Evolutionary conservation across 2,888 invertebrate species (phyloP), one percentile per base, ranked within the genome.

Genomic region (Eristalis pertinax): DNA sequence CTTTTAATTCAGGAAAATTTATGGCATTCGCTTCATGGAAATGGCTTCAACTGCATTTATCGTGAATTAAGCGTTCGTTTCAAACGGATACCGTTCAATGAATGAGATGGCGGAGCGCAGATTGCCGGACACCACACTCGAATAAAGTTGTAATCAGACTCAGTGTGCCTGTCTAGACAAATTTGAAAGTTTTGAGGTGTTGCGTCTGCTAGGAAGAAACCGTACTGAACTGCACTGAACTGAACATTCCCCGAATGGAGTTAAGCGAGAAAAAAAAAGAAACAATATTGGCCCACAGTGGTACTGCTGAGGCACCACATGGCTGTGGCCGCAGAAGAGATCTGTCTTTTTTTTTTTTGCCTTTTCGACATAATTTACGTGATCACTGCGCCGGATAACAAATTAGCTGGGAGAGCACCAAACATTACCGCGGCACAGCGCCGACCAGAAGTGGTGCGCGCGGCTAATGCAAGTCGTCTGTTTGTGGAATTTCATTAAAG

Each of bases 181-280:
- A 87, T 87, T 87, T 84, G 87, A 87, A 87, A 87, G 87, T 87
- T 87, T 84, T 87, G 83, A 87, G 87, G 87, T 84, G 87, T 83
- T 87, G 77, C 87, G 87, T 87, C 84, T 84, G 75, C 75, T 75
- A 43, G 56, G 43, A 76, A 80, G 65, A 82, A 80, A 69, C 43
- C 26, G 26, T 3, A 26, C 26, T 26, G 26, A 29, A 29, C 29
- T 29, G 29, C 2, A 29, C 32, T 32, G 32, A 32, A 32, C 4
- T 10, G 8, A 8, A 8, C 32, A 32, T 32, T 32, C 32, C 8
- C 32, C 32, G 1, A 32, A 32, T 32, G 7, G 8, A 32, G 26
- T 4, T 26, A 26, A n/a, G n/a, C n/a, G 29, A 29, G 5, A 5
- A 5, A 4, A 29, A 29, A 26, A 26, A 32, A 32, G 50, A 68